Conservation (phyloP, 2,113 vertebrate species). For the Delphinapterus leucas region DNA sequence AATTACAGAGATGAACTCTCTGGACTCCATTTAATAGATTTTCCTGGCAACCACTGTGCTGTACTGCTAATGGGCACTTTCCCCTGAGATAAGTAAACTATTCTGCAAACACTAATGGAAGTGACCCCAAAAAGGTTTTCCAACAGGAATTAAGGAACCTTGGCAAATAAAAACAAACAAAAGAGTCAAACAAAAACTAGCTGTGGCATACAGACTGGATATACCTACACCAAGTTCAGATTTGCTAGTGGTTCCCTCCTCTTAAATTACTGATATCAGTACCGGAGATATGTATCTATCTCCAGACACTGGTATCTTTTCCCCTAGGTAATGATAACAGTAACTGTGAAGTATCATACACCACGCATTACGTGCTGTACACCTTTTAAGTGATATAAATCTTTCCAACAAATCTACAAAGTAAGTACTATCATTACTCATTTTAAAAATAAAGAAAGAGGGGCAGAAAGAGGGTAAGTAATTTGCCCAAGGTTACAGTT, state of each 20-base stretch:
- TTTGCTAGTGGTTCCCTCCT: not conserved
- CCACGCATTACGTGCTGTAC: not conserved
- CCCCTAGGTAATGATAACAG: not conserved
- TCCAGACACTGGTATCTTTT: not conserved
- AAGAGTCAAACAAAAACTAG: not conserved
- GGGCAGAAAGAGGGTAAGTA: not conserved
- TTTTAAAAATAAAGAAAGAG: not conserved
- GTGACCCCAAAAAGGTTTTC: constrained; percentile 13
- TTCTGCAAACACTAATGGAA: constrained; percentile 21
- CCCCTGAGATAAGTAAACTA: not conserved
- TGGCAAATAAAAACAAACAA: not conserved
- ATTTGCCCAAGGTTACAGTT: not conserved
- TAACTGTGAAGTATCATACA: not conserved
- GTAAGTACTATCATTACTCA: not conserved
- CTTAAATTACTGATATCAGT: not conserved
- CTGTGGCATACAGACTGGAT: not conserved
- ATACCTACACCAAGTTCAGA: not conserved
- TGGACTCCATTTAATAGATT: constrained; percentile 43
- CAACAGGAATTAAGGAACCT: constrained; percentile 13
- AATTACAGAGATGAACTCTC: constrained; percentile 16
- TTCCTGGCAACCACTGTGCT: not conserved
- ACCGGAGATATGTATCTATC: not conserved
- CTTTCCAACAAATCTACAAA: not conserved
- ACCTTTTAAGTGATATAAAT: not conserved
- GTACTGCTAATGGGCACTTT: constrained; percentile 17